A percentile compares a stretch with the other conserved stretches of the same genome.
phyloP scores from a whole-genome alignment of 2,113 vertebrate species.

The Opisthocomus hoazin region DNA sequence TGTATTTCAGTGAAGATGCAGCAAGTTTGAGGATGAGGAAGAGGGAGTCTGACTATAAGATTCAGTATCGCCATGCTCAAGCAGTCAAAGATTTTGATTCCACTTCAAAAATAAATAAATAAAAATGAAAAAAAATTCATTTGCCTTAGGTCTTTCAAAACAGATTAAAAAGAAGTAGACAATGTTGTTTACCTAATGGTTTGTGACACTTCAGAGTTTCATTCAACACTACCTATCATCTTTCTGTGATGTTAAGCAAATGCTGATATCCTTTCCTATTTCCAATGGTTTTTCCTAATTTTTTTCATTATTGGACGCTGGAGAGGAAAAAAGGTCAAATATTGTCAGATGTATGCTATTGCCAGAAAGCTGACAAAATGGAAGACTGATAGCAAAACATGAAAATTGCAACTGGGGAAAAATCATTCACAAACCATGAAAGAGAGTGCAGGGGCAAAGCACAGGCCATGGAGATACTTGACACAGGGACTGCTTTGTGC shows the following conservation, averaged over 20 bases:
- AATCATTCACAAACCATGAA: background rate
- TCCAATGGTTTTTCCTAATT: background rate
- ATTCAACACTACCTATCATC: background rate
- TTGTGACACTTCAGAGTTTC: background rate
- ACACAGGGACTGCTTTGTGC: background rate
- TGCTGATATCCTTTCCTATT: background rate
- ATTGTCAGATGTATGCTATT: background rate
- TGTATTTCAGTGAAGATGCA: background rate
- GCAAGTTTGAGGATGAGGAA: background rate
- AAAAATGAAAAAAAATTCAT: background rate
- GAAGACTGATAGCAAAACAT: background rate
- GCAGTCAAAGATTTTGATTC: background rate
- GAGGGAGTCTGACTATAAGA: background rate
- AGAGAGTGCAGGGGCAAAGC: background rate
- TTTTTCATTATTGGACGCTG: background rate
- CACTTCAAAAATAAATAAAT: background rate
- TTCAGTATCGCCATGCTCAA: background rate
- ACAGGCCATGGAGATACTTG: accelerated
- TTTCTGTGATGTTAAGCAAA: background rate
- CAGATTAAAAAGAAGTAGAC: background rate
- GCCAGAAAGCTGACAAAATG: background rate
- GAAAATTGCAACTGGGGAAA: background rate
- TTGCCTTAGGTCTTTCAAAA: background rate
- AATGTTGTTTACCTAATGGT: background rate
- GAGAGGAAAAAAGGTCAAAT: background rate